Evolutionary conservation across 2,888 invertebrate genomes (phyloP).

Genomic region (Ceriagrion tenellum): DNA sequence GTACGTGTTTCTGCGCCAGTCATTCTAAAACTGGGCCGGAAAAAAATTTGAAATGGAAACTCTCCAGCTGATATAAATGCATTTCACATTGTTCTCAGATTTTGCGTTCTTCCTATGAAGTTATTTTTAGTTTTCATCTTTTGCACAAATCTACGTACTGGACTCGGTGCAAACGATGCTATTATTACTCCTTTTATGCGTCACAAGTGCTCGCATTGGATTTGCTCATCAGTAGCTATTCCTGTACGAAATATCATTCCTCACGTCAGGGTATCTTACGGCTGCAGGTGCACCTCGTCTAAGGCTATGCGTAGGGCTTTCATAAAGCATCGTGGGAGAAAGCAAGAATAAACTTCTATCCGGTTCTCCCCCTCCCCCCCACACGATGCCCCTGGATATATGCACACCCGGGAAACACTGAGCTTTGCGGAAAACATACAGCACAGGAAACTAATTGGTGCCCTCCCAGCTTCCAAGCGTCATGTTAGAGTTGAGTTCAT

Average conservation of each 20-base stretch:
- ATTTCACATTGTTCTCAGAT: neutral
- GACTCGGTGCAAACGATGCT: neutral
- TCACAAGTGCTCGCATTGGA: constrained; percentile 21
- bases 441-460: neutral
- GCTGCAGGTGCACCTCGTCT: constrained; percentile 22
- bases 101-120: neutral
- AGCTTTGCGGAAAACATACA: neutral
- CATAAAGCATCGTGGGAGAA: constrained; percentile 14
- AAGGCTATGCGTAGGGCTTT: neutral
- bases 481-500: too few relatives aligned
- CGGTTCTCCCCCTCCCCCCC: neutral
- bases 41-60: too few relatives aligned
- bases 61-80: too few relatives aligned
- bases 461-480: neutral
- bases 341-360: neutral
- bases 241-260: constrained; percentile 26
- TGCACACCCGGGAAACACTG: neutral
- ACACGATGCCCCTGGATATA: constrained; percentile 14
- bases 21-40: too few relatives aligned
- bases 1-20: too few relatives aligned
- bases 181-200: constrained; percentile 22
- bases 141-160: neutral
- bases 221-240: constrained; percentile 31
- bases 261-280: constrained; percentile 28
- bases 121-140: neutral